Evolutionary conservation across 2,797 vertebrate species (phyloP), one percentile per base, ranked within the genome.

Genomic region (Gobio occitaniae): DNA sequence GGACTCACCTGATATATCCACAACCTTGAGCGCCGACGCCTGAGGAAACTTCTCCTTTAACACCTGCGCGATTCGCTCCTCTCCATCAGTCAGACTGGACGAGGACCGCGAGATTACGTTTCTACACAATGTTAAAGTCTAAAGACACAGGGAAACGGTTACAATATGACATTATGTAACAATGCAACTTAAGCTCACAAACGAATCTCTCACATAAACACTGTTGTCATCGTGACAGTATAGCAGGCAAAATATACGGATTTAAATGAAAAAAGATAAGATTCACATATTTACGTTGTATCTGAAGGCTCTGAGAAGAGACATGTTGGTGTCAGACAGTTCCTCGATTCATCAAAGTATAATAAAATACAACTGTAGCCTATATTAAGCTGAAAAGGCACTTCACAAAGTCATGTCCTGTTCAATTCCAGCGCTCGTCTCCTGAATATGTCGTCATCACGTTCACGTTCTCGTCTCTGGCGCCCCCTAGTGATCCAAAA

Each of bases 1-100:
- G 74, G 32, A 79, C 76, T 87, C 90, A 96, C 97, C 97, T 88
- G 97, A 98, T 79, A 98, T 97, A 84, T 98, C 97, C 59, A 96
- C 95, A 32, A 98, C 97, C 89, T 93, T 95, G 41, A 98, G 95
- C n/a, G 93, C 91, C 0, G 96, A 92, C 0, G 97, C 97, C 1
- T 44, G 89, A 0, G 97, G 97, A 71, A 98, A 98, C 74, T 95
- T 97, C 81, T 97, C 94, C 88, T 93, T 94, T 71, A 98, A 93
- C 16, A 97, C 80, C 0, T 89, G 88, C 0, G 88, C 87, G 82
- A 98, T 96, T 72, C 90, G 95, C 48, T 90, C 86, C 89, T 98
- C 97, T 81, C 96, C 97, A 1, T 96, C 94, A 0, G 96, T 96
- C 44, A 92, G 92, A 0, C 95, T 94, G 47, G 94, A 90, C 78